Percentiles rank a stretch among this genome's conserved stretches.
These are phyloP conservation scores for Aphis gossypii DNA, from an alignment of 1,140 invertebrate genomes.

Conservation along the genomic window DNA sequence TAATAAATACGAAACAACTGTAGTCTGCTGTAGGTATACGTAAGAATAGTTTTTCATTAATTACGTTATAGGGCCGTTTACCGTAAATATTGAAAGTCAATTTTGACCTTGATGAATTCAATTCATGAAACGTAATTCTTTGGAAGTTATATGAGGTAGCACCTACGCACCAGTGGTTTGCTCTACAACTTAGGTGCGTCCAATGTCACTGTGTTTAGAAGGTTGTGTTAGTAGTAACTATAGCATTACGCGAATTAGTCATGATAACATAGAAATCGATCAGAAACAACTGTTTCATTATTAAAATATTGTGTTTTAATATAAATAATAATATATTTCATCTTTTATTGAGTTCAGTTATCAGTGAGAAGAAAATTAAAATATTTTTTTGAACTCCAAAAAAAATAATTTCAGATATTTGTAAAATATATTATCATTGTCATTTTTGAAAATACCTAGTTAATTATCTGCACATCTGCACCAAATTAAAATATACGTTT, in stretches of 20 bases:
- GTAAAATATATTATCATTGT: not conserved
- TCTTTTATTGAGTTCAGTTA: not conserved
- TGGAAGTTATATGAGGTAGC: not conserved
- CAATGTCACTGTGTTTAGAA: not conserved
- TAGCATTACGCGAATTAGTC: not conserved
- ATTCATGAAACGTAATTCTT: slow-evolving; percentile 29
- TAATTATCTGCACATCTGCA: not conserved
- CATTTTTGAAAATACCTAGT: not conserved
- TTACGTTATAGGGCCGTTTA: not conserved
- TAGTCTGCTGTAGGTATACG: not conserved
- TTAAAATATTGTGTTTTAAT: not conserved
- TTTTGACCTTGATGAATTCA: slow-evolving; percentile 7
- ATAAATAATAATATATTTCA: not conserved
- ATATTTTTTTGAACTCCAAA: not conserved
- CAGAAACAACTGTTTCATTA: not conserved
- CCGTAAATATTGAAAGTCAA: not conserved
- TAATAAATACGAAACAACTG: not conserved
- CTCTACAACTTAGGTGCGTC: slow-evolving; percentile 36
- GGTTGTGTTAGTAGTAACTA: not conserved
- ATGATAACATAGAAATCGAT: not conserved
- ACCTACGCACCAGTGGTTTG: not conserved
- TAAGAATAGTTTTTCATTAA: not conserved
- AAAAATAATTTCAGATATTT: not conserved
- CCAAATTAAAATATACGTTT: not conserved
- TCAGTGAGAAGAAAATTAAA: not conserved